Percentiles rank a stretch among this genome's conserved stretches.
phyloP scores from a whole-genome alignment of 2,797 vertebrate species.

The Dicrostonyx torquatus region DNA sequence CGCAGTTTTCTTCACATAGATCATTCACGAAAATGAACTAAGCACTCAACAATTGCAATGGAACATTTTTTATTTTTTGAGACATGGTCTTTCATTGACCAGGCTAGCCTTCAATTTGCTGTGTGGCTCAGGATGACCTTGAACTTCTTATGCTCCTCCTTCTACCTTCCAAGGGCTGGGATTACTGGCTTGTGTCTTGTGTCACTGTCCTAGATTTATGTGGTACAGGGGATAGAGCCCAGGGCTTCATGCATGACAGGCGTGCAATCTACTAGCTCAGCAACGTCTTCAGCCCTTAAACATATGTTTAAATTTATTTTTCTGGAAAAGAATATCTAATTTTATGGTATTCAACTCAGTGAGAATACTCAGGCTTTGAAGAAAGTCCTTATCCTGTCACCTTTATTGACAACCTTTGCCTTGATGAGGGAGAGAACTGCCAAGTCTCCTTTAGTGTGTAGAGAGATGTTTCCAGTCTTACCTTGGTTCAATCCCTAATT shows the following conservation, averaged over 20 bases:
- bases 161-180: neutral
- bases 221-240: neutral
- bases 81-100: neutral
- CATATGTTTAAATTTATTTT: neutral
- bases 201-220: neutral
- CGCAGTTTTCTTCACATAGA: slow-evolving; percentile 36
- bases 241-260: neutral
- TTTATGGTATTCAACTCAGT: neutral
- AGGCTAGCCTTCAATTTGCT: neutral
- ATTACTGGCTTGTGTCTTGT: neutral
- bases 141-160: neutral
- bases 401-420: neutral
- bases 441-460: neutral
- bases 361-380: neutral
- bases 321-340: neutral
- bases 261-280: neutral
- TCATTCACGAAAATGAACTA: slow-evolving; percentile 45
- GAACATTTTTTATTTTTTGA: neutral
- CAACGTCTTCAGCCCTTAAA: neutral
- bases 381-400: neutral
- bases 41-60: slow-evolving; percentile 28
- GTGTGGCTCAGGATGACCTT: neutral
- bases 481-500: neutral
- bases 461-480: neutral
- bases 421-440: neutral